Evolutionary conservation across 2,113 vertebrate genomes (phyloP).

Genomic region (Thunnus thynnus): DNA sequence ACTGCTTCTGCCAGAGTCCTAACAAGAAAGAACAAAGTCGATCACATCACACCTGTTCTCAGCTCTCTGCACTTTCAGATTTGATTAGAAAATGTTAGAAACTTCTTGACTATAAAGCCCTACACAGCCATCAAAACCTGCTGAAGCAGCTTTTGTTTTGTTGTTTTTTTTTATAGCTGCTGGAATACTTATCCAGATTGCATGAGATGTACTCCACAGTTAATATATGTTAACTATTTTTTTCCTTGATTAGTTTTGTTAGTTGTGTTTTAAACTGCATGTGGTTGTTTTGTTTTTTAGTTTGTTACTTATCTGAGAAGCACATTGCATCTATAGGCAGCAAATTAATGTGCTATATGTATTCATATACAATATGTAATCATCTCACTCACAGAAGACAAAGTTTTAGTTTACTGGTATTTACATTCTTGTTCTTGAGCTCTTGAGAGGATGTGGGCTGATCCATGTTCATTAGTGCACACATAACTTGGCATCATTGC

Average conservation of each 20-base stretch:
- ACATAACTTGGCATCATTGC: neutral
- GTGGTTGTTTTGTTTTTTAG: neutral
- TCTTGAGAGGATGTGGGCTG: neutral
- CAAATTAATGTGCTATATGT: neutral
- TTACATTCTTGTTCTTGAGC: too few species aligned
- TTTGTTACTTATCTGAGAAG: neutral
- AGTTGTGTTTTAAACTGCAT: neutral
- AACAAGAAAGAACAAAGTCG: neutral
- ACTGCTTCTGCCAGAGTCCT: too few species aligned
- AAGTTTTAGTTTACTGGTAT: neutral
- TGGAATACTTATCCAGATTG: neutral
- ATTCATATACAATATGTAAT: too few species aligned
- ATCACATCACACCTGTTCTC: neutral
- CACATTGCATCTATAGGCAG: neutral
- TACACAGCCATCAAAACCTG: neutral
- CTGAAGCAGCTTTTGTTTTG: neutral
- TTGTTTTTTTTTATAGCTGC: neutral
- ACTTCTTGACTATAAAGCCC: neutral
- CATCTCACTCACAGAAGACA: neutral
- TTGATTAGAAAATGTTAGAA: neutral
- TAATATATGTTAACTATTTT: neutral
- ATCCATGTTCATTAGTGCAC: neutral
- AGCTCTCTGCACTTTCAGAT: neutral
- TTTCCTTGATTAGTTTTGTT: neutral
- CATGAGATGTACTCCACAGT: neutral